Evolutionary conservation across 2,113 vertebrate species (phyloP), one percentile per base, ranked within the genome.

Genomic region (Desmodus rotundus): DNA sequence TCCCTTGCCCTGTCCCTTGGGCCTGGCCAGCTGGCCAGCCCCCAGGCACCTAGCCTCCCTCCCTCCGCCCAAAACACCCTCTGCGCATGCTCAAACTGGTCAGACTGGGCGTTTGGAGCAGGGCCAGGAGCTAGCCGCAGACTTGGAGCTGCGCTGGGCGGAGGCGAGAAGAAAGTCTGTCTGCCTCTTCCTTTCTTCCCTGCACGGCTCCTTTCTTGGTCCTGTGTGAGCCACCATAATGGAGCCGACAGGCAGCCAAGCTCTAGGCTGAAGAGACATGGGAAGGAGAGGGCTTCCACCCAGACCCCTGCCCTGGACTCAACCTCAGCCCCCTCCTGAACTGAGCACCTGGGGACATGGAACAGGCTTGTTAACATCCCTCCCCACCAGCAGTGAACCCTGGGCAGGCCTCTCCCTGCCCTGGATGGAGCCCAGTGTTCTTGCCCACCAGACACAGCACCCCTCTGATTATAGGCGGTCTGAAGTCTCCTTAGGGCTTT

Each of bases 381-480:
- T 41, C 68, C 24, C 38, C 3, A 8, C 43, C 77, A 17, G 77
- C n/a, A 52, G 31, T 1, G 56, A 54, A 8, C n/a, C 43, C 6
- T 2, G 4, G 76, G 43, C 54, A 1, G 43, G 72, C 22, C 2
- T 5, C 22, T 43, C 38, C 20, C 54, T 20, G 15, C 24, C 17
- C 11, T 6, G 52, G 52, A 33, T 47, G 73, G 43, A 74, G 52
- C 41, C 65, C 33, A 5, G 5, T 13, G 50, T 2, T 15, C 47
- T 47, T 5, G 1, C 45, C 10, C 16, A 15, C 58, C 3, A 1
- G 7, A 5, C 24, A 14, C 7, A 2, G 45, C 19, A 50, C 13
- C n/a, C 4, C 22, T 50, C 45, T 36, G 38, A 36, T 47, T 2
- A 17, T 5, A 17, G 33, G n/a, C 17, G 16, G 10, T 36, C 31